phyloP scores from a whole-genome alignment of 2,888 invertebrate genomes.

The Pyralis farinalis region DNA sequence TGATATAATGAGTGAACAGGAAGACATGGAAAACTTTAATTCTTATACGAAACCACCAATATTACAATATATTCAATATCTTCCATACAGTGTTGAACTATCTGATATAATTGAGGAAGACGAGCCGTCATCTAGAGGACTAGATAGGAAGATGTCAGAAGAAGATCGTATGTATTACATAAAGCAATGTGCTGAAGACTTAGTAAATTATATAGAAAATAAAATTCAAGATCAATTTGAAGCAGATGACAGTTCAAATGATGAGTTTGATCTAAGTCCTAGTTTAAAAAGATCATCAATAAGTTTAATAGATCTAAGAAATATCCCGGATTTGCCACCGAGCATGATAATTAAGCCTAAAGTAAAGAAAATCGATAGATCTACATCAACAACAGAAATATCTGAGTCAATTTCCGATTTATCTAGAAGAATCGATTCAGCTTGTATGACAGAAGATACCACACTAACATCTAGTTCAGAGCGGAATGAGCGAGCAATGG shows the following conservation, averaged over 20 bases:
- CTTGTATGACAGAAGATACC: conserved; percentile 67
- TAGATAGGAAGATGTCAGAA: conserved; percentile 42
- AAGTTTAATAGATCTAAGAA: conserved; percentile 64
- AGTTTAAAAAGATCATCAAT: conserved; percentile 57
- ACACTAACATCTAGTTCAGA: conserved; percentile 49
- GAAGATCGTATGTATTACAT: conserved; percentile 44
- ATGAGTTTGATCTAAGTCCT: conserved; percentile 58
- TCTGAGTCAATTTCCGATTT: conserved; percentile 60
- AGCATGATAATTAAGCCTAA: conserved; percentile 66
- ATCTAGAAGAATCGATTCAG: conserved; percentile 56
- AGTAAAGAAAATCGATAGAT: conserved; percentile 60
- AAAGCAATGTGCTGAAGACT: conserved; percentile 50
- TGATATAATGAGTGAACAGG: conserved; percentile 67
- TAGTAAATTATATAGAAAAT: conserved; percentile 56
- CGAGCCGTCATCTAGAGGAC: conserved; percentile 53
- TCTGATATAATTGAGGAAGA: conserved; percentile 74
- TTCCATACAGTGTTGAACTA: conserved; percentile 63
- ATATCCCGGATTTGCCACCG: conserved; percentile 67
- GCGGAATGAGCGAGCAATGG: conserved; percentile 56
- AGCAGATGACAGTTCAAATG: conserved; percentile 45
- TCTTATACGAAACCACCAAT: conserved; percentile 62
- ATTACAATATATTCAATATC: conserved; percentile 43
- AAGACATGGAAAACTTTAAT: conserved; percentile 64
- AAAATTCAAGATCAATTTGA: conserved; percentile 47
- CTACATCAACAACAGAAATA: conserved; percentile 68